These are phyloP conservation scores for Halcyon smyrnensis DNA, from an alignment of 2,797 vertebrate genomes.

Conservation along the genomic window DNA sequence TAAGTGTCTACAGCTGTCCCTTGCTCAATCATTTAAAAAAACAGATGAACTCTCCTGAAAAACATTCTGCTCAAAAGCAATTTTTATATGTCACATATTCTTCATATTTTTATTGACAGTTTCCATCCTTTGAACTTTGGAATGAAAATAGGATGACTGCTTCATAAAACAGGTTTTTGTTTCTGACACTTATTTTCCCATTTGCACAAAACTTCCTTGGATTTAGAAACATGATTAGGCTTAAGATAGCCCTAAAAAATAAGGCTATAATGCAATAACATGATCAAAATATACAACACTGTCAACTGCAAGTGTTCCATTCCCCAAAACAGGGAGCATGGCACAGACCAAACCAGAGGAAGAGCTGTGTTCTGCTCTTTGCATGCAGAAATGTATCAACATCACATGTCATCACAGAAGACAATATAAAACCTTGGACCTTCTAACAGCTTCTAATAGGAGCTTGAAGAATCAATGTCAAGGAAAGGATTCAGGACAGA, in stretches of 20 bases:
- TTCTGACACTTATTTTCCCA: not conserved
- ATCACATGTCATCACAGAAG: not conserved
- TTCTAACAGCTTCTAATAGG: not conserved
- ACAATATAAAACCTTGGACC: not conserved
- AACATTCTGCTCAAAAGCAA: not conserved
- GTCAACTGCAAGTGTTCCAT: not conserved
- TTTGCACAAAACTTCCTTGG: not conserved
- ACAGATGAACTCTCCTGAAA: conserved; percentile 14
- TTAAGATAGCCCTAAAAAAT: not conserved
- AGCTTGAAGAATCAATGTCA: not conserved
- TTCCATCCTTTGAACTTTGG: not conserved
- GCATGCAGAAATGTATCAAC: not conserved
- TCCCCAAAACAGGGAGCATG: not conserved
- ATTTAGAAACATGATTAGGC: not conserved
- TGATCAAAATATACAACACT: not conserved
- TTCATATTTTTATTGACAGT: not conserved
- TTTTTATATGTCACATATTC: conserved; percentile 6
- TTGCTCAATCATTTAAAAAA: conserved; percentile 11
- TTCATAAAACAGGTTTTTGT: not conserved
- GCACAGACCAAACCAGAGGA: not conserved
- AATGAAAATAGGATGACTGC: not conserved
- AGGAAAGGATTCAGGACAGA: not conserved
- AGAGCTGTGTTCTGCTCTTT: not conserved
- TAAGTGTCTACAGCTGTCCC: conserved; percentile 24
- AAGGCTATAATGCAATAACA: not conserved